A percentile compares a stretch with the other conserved stretches of the same genome.
These are phyloP conservation scores for Horisme vitalbata DNA, from an alignment of 2,888 invertebrate species.

Conservation along the genomic window DNA sequence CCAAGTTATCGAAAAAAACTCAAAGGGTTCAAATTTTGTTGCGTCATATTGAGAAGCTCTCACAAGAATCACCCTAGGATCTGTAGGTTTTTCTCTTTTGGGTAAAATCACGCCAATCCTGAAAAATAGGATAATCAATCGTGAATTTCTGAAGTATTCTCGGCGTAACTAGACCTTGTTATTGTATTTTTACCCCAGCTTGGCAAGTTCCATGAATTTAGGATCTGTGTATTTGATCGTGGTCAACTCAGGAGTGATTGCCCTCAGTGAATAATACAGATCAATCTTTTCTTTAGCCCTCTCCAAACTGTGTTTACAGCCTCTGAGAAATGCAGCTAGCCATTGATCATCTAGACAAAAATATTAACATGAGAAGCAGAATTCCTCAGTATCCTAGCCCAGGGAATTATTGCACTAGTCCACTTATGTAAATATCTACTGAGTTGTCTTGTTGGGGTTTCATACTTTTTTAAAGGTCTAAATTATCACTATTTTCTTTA, in stretches of 20 bases:
- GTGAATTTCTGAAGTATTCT: no score
- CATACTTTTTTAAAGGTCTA: no score
- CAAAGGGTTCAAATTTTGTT: conserved; percentile 44
- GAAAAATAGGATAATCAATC: conserved; percentile 32
- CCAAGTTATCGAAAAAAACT: conserved; percentile 42
- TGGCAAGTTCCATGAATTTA: conserved; percentile 47
- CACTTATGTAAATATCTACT: no score
- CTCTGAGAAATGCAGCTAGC: conserved; percentile 82
- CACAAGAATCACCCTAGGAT: conserved; percentile 75
- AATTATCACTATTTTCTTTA: no score
- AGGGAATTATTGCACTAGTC: no score
- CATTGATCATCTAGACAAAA: conserved; percentile 84
- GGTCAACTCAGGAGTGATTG: conserved; percentile 76
- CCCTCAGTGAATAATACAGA: conserved; percentile 79
- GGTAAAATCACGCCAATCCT: conserved; percentile 48
- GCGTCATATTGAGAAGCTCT: conserved; percentile 74
- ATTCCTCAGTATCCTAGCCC: no score
- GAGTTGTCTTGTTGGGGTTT: no score
- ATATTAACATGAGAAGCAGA: no score
- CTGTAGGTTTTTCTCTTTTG: conserved; percentile 42
- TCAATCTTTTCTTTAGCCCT: conserved; percentile 84
- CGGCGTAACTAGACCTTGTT: no score
- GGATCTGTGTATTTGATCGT: conserved; percentile 43
- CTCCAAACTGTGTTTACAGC: conserved; percentile 85
- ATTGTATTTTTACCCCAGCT: conserved; percentile 43